Percentiles rank a stretch among this genome's conserved stretches.
Evolutionary conservation across 2,113 vertebrate species (phyloP).

Genomic region (Glaucidium brasilianum): DNA sequence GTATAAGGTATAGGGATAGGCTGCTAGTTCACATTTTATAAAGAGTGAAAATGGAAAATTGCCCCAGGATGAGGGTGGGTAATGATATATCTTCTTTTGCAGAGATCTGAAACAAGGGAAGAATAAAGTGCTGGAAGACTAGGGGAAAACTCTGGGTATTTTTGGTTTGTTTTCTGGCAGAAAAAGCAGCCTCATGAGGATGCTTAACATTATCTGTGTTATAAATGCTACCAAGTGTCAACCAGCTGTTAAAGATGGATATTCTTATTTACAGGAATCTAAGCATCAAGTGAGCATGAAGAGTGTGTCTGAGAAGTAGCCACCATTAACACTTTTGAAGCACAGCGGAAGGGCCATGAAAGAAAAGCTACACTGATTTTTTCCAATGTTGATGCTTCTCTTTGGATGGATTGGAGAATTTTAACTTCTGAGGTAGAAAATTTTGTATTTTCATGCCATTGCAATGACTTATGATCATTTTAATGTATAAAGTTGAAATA

Average conservation of each 20-base stretch:
- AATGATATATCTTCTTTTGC: background rate
- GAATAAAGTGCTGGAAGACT: background rate
- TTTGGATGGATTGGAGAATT: background rate
- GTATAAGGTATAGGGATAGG: background rate
- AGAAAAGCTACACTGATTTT: background rate
- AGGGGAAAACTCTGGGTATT: background rate
- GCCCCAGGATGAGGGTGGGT: background rate
- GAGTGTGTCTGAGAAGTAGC: background rate
- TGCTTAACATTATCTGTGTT: background rate
- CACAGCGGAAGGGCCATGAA: accelerated
- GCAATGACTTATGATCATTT: background rate
- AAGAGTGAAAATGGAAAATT: background rate
- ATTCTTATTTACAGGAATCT: background rate
- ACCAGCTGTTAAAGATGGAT: background rate
- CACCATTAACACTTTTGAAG: background rate
- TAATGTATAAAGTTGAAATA: background rate
- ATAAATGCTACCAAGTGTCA: background rate
- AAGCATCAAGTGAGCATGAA: background rate
- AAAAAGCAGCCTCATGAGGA: background rate
- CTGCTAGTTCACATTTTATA: background rate
- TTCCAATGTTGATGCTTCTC: background rate
- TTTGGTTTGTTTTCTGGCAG: background rate
- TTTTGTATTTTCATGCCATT: background rate
- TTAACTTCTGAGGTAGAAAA: background rate
- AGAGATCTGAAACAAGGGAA: background rate